These are phyloP conservation scores for Gymnocypris eckloni DNA, from an alignment of 2,797 vertebrate genomes.

Conservation along the genomic window DNA sequence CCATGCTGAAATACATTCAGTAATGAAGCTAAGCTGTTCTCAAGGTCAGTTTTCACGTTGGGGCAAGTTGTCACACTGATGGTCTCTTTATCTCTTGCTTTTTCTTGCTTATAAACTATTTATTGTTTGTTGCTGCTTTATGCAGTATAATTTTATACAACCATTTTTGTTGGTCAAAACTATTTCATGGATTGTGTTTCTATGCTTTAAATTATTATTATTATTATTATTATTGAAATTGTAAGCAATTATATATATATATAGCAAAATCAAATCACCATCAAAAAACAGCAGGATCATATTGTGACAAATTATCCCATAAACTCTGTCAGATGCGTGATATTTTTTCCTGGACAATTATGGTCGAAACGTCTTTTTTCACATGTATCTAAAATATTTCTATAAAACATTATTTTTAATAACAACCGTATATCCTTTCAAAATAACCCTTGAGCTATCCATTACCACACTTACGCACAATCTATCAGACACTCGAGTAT, in stretches of 20 bases:
- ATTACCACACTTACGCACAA: neutral
- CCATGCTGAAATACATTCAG: neutral
- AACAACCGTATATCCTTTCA: neutral
- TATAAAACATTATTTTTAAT: neutral
- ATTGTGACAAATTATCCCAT: neutral
- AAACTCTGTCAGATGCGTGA: neutral
- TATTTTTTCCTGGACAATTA: neutral
- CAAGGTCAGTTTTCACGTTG: conserved; percentile 1
- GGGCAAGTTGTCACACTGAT: neutral
- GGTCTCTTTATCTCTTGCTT: neutral
- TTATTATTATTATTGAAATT: too few relatives aligned
- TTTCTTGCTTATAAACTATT: neutral
- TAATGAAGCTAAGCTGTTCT: neutral
- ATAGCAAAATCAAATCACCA: too few relatives aligned
- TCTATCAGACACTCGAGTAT: neutral
- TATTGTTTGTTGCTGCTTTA: neutral
- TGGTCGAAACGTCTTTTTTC: neutral
- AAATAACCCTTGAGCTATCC: neutral
- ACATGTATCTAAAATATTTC: neutral
- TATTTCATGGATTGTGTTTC: neutral
- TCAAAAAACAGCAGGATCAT: neutral
- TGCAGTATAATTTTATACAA: neutral
- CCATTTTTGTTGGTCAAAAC: neutral
- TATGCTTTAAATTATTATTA: neutral
- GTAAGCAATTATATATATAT: too few relatives aligned